Evolutionary conservation across 2,888 invertebrate genomes (phyloP).

Genomic region (Lapara coniferarum): DNA sequence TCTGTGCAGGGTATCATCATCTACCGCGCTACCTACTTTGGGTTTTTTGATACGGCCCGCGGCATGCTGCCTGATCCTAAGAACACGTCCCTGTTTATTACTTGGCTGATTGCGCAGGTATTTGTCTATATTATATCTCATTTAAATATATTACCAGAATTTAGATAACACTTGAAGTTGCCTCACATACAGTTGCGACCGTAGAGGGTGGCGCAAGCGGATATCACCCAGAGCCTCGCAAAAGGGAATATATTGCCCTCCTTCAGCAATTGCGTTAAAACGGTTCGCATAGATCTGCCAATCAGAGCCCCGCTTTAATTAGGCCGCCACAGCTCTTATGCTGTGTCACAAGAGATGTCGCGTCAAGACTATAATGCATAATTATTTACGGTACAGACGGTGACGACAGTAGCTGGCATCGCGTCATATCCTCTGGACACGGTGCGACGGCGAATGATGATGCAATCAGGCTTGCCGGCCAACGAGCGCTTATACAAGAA

Average conservation of each 20-base stretch:
- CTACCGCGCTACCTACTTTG: conserved; percentile 97
- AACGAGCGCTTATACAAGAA: conserved; percentile 93
- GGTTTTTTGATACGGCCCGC: conserved; percentile 96
- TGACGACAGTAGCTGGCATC: conserved; percentile 91
- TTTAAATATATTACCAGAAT: no score
- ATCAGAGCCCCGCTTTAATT: no score
- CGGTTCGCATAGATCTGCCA: no score
- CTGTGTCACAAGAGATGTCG: no score
- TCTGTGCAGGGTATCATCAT: conserved; percentile 98
- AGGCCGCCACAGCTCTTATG: no score
- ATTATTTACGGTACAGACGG: conserved; percentile 68
- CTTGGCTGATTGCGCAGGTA: conserved; percentile 95
- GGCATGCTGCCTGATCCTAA: conserved; percentile 95
- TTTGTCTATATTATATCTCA: not conserved
- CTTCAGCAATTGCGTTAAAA: no score
- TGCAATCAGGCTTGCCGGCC: conserved; percentile 94
- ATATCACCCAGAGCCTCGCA: no score
- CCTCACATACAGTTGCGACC: no score
- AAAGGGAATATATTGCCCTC: no score
- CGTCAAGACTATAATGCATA: not conserved
- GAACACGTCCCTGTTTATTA: conserved; percentile 93
- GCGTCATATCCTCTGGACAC: conserved; percentile 98
- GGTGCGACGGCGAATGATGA: conserved; percentile 98
- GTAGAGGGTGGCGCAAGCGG: no score
- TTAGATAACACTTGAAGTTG: no score